A percentile compares a stretch with the other conserved stretches of the same genome.
Conservation (phyloP, 2,113 vertebrate genomes). For the Vulpes lagopus region DNA sequence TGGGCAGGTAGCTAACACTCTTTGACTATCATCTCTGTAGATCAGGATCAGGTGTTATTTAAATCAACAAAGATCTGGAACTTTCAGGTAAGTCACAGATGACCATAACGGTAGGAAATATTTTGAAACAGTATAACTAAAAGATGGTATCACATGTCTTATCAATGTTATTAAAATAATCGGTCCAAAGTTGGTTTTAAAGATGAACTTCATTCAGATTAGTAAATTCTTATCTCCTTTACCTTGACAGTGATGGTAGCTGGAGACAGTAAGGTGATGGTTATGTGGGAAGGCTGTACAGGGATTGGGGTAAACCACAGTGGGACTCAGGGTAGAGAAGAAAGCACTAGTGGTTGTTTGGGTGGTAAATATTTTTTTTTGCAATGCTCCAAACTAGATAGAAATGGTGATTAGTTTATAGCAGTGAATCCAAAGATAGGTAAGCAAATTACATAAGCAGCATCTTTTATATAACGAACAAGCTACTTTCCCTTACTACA, state of each 20-base stretch:
- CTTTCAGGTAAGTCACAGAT: not conserved
- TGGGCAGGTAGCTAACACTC: not conserved
- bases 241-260: not conserved
- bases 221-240: slow-evolving; percentile 16
- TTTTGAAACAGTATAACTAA: slow-evolving; percentile 32
- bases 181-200: not conserved
- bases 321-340: not conserved
- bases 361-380: not conserved
- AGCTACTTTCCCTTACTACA: not conserved
- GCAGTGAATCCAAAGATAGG: not conserved
- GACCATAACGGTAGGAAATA: not conserved
- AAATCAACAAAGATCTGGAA: slow-evolving; percentile 12
- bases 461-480: not conserved
- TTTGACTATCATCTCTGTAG: not conserved
- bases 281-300: not conserved
- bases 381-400: not conserved
- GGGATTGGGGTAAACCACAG: not conserved
- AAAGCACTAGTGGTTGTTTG: not conserved
- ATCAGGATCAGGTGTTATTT: not conserved
- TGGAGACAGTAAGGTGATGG: not conserved
- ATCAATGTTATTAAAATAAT: slow-evolving; percentile 33
- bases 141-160: not conserved
- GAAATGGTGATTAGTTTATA: not conserved
- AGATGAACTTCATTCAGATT: not conserved
- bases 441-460: not conserved